Conservation (phyloP, 2,888 invertebrate genomes). For the Muschampia plurimacula region DNA sequence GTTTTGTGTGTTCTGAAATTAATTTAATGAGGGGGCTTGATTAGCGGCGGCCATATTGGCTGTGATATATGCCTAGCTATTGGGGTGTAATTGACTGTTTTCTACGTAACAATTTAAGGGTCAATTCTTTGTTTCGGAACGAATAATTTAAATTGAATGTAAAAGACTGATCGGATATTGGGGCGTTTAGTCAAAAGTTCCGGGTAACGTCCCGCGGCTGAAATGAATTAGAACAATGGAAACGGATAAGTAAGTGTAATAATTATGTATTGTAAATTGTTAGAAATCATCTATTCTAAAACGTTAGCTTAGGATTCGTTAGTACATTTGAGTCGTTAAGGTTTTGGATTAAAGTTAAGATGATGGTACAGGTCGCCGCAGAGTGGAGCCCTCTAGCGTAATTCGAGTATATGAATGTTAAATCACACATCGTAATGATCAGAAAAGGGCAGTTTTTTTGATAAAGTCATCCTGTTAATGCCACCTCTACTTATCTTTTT, state of each 20-base stretch:
- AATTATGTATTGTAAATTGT: background rate
- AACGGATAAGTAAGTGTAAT: background rate
- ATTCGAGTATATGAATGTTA: constrained; percentile 5
- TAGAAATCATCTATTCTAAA: background rate
- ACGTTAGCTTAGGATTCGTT: background rate
- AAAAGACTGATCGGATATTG: constrained; percentile 33
- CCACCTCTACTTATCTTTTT: too few relatives aligned
- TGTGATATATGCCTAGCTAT: constrained; percentile 66
- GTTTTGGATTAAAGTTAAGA: background rate
- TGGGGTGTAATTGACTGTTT: constrained; percentile 40
- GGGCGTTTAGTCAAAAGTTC: constrained; percentile 2
- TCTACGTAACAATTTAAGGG: background rate
- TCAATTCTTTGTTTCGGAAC: constrained; percentile 14
- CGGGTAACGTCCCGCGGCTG: too few relatives aligned
- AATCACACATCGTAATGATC: constrained; percentile 1
- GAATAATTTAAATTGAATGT: background rate
- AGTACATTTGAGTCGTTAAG: background rate
- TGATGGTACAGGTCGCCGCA: constrained; percentile 26
- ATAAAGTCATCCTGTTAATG: too few relatives aligned
- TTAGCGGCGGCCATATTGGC: constrained; percentile 71
- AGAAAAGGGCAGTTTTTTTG: background rate
- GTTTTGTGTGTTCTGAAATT: constrained; percentile 10
- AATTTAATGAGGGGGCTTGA: constrained; percentile 29
- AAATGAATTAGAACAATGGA: background rate
- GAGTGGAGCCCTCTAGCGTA: constrained; percentile 16